A percentile compares a stretch with the other conserved stretches of the same genome.
These are phyloP conservation scores for Drosophila kurseongensis DNA, from an alignment of 1,140 invertebrate species.

Conservation along the genomic window DNA sequence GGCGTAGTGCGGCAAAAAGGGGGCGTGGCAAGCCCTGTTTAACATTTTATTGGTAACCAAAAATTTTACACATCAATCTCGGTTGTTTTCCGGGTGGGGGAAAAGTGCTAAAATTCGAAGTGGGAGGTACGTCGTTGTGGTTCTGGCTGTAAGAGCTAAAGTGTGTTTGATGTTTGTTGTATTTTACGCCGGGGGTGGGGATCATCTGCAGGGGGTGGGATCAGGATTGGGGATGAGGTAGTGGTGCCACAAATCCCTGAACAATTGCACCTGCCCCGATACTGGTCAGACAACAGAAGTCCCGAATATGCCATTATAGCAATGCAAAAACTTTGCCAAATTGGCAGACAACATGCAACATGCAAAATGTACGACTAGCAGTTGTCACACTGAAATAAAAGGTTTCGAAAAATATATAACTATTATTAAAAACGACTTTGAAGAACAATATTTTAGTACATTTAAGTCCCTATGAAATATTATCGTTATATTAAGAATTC, in stretches of 20 bases:
- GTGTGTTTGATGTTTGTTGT: conserved; percentile 71
- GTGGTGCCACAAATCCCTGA: conserved; percentile 28
- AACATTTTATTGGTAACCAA: conserved; percentile 80
- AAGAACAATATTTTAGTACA: not conserved
- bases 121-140: conserved; percentile 26
- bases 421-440: not conserved
- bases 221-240: not conserved
- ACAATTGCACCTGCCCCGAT: conserved; percentile 35
- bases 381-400: conserved; percentile 4
- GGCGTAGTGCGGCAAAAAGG: conserved; percentile 4
- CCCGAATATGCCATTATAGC: conserved; percentile 65
- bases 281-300: conserved; percentile 46
- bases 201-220: not conserved
- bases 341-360: conserved; percentile 61
- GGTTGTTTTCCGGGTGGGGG: conserved; percentile 14
- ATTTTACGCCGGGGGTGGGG: conserved; percentile 24
- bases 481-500: too few species aligned
- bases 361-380: conserved; percentile 42
- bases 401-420: not conserved
- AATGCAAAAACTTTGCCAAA: conserved; percentile 64
- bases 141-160: conserved; percentile 53
- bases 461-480: too few species aligned
- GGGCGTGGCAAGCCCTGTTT: conserved; percentile 44
- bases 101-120: not conserved
- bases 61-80: conserved; percentile 77